Base-by-base conservation (phyloP, 2,888 invertebrate genomes). In the Zootermopsis nevadensis region DNA sequence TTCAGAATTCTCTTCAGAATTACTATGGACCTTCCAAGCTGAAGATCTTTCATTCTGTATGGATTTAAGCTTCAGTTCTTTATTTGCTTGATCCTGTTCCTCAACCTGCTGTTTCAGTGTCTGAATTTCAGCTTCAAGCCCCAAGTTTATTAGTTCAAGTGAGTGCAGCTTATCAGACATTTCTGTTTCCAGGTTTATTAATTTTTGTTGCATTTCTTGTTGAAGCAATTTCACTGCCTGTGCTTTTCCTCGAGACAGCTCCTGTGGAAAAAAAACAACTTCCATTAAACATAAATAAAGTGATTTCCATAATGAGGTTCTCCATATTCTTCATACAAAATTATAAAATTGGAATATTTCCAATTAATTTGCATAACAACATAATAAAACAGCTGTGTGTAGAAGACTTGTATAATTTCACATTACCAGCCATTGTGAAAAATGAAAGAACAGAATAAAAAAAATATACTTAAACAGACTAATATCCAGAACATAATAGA, bases 211-310 rank as follows among this genome's bases (percentile, higher is more conserved):
- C 69, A 82, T 76, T 79, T 85, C 84, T 48, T 85, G 84, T 83
- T 88, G 87, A 82, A 87, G 84, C n/a, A 86, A 80, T 60, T 86
- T 86, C 31, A 86, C 55, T 27, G 86, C 86, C 48, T 87, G 87
- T 19, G 85, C 84, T 85, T 86, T 87, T 35, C 84, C 85, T 74
- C 84, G 84, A 81, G 82, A 86, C 53, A 85, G 69, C 38, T 85
- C 84, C 77, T 86, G 82, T 22, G 83, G 48, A 15, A 77, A 77
- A n/a, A 24, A 33, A 66, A n/a, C 27, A 69, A 15, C 48, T 15
- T 15, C 15, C 48, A 48, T 8, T 38, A 48, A 81, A 27, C 27
- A 19, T 10, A 66, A 27, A 66, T 15, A 66, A 80, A 80, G 15
- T 8, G 10, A 81, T 7, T 53, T 7, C 24, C n/a, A 30, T 33